Percentiles rank a stretch among this genome's conserved stretches.
Evolutionary conservation across 1,140 invertebrate species (phyloP).

Genomic region (Platyscapa corneri): DNA sequence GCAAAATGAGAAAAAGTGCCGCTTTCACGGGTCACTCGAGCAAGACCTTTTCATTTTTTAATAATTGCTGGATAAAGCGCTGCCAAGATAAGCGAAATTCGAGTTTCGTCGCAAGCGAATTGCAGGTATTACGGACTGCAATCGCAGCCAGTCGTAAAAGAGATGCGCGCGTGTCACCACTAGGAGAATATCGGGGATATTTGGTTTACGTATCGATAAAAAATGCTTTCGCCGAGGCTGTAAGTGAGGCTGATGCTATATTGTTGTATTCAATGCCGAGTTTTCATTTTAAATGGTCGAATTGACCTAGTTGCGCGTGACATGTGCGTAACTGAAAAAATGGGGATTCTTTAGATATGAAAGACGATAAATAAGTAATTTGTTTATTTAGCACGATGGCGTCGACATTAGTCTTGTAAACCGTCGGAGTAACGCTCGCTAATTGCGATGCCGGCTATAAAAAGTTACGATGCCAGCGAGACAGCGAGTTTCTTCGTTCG

Average conservation of each 20-base stretch:
- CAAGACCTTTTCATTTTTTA: not conserved
- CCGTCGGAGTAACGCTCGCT: not conserved
- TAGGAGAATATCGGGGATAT: not conserved
- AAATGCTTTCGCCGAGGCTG: not conserved
- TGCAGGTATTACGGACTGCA: not conserved
- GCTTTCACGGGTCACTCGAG: not conserved
- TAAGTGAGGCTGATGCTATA: not conserved
- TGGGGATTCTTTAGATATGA: not conserved
- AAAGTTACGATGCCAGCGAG: not conserved
- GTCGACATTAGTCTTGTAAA: not conserved
- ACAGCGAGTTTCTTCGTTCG: not conserved
- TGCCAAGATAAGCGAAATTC: not conserved
- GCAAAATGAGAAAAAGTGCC: not conserved
- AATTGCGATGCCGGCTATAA: not conserved
- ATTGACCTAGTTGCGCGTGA: not conserved
- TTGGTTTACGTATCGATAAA: not conserved
- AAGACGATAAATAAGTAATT: not conserved
- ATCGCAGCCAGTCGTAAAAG: not conserved
- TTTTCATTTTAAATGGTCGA: not conserved
- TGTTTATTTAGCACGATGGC: not conserved
- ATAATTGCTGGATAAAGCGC: not conserved
- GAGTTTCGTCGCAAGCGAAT: not conserved
- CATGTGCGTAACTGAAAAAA: not conserved
- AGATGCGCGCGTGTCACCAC: not conserved
- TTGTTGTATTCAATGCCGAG: not conserved